Conservation (phyloP, 2,113 vertebrate species). For the Turnix velox region DNA sequence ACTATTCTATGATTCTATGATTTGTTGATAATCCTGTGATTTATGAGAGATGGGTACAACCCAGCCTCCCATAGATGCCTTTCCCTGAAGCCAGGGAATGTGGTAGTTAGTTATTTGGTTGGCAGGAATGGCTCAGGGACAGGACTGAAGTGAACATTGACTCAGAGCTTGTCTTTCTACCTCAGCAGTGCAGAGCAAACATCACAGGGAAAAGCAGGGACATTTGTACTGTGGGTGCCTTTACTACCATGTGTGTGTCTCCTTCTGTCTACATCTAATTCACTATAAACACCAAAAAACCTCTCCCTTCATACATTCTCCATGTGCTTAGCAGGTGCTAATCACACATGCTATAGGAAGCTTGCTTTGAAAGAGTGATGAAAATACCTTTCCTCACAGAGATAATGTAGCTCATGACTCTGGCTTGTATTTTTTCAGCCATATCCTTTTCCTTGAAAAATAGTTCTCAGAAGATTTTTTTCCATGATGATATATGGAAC, state of each 20-base stretch:
- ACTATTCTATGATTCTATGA: no score
- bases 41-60: neutral
- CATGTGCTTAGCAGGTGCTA: slow-evolving; percentile 39
- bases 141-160: neutral
- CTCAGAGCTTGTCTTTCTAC: neutral
- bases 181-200: neutral
- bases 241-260: neutral
- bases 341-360: slow-evolving; percentile 15
- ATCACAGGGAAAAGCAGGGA: neutral
- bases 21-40: neutral
- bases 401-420: neutral
- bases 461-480: neutral
- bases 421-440: neutral
- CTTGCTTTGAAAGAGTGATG: neutral
- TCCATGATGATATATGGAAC: neutral
- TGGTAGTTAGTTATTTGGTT: neutral
- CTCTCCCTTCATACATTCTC: neutral
- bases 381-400: neutral
- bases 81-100: neutral
- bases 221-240: neutral
- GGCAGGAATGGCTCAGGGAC: neutral
- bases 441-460: neutral
- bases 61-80: neutral
- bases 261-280: neutral
- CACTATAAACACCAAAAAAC: neutral